Conservation (phyloP, 2,797 vertebrate species). For the Urosaurus nigricauda region DNA sequence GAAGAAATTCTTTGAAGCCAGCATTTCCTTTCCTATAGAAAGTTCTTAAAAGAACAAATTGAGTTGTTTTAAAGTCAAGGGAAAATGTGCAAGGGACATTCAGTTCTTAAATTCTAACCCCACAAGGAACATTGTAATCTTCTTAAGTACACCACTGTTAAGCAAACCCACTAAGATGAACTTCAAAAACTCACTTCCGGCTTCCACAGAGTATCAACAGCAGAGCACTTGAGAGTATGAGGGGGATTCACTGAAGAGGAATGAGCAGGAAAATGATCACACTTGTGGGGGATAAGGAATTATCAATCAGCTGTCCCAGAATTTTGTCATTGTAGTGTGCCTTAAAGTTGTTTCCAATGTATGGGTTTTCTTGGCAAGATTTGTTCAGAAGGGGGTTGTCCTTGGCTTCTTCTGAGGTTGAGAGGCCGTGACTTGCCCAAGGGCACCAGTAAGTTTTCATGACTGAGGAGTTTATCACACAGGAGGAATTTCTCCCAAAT, state of each 20-base stretch:
- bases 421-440: too few species aligned
- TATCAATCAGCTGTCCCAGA: not conserved
- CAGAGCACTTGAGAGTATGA: not conserved
- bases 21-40: conserved; percentile 54
- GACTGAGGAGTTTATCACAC: too few species aligned
- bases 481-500: too few species aligned
- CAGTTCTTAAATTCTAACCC: not conserved
- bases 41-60: conserved; percentile 68
- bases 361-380: too few species aligned
- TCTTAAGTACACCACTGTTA: not conserved
- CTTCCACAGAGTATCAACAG: not conserved
- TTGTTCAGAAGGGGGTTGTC: too few species aligned
- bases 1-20: conserved; percentile 53
- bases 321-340: not conserved
- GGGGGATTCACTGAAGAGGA: not conserved
- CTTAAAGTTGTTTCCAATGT: too few species aligned
- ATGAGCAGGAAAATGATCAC: not conserved
- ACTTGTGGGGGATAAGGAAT: not conserved
- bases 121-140: conserved; percentile 8
- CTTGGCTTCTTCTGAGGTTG: too few species aligned
- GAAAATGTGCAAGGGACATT: conserved; percentile 53
- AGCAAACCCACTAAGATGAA: not conserved
- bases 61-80: conserved; percentile 64
- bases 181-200: not conserved
- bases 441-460: too few species aligned